Evolutionary conservation across 1,140 invertebrate genomes (phyloP), one percentile per base, ranked within the genome.

Genomic region (Xylocopa sonorina): DNA sequence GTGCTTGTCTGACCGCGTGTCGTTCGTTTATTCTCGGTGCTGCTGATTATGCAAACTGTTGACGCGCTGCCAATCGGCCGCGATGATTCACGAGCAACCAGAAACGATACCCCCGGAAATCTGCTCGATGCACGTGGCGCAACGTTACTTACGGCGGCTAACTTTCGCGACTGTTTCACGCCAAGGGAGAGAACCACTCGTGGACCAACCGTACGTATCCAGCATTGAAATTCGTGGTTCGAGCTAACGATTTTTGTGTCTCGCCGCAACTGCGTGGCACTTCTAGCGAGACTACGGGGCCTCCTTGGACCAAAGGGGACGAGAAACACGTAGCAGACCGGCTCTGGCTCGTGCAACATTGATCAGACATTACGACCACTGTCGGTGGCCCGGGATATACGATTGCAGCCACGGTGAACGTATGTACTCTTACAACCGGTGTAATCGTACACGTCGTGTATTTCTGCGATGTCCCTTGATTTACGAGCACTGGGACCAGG

Each of bases 311-410:
- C 62, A 53, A 51, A 66, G 71, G 43, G 69, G 55, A 48, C 60
- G 38, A 73, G 68, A 29, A 75, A 82, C 79, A 85, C 83, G 84
- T 78, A 85, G 73, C 64, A 85, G 75, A 85, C 84, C 73, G 75
- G 78, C 51, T 74, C n/a, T n/a, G n/a, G 71, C 50, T 80, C 80
- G 53, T 85, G 80, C 75, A 86, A 86, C 83, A 85, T 86, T 86
- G 84, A 85, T 86, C 76, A 82, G 83, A 82, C 80, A 78, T 86
- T 82, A 82, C 80, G 76, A 77, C 73, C 69, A 24, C 14, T 34
- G 82, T 62, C 78, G 51, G 58, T 76, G 62, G 50, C 4, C 50
- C 29, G 14, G n/a, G 73, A 85, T 82, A 73, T 79, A 82, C 62
- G 75, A 82, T 79, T 79, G 81, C 74, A 57, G 63, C 55, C 63